These are phyloP conservation scores for Aspidoscelis tigris DNA, from an alignment of 2,113 vertebrate genomes.

Conservation along the genomic window DNA sequence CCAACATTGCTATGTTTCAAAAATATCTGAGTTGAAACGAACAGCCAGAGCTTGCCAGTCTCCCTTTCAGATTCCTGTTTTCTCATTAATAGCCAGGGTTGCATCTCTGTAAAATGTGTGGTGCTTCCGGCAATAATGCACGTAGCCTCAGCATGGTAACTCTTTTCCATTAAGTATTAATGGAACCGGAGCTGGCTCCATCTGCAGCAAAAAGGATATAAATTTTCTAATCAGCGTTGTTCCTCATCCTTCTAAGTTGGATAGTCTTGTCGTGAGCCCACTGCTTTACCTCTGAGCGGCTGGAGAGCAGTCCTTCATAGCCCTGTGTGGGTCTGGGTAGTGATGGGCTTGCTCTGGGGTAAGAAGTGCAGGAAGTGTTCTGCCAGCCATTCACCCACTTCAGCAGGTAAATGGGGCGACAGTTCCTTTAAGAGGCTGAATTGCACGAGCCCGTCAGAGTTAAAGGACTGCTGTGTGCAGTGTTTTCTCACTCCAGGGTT, in stretches of 20 bases:
- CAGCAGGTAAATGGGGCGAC: slow-evolving; percentile 17
- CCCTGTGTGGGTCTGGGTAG: neutral
- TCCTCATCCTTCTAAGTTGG: neutral
- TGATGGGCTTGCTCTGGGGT: slow-evolving; percentile 32
- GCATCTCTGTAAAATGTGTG: slow-evolving; percentile 8
- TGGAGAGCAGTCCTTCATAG: too few relatives aligned
- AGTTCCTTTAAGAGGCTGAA: slow-evolving; percentile 22
- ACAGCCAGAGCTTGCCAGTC: neutral
- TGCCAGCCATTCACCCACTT: neutral
- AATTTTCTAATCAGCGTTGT: slow-evolving; percentile 10
- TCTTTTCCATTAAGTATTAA: slow-evolving; percentile 33
- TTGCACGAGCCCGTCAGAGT: neutral
- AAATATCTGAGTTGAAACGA: neutral
- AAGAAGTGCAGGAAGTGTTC: slow-evolving; percentile 4
- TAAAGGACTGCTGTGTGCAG: neutral
- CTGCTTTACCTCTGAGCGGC: too few relatives aligned
- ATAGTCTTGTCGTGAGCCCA: neutral
- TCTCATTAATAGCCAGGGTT: neutral
- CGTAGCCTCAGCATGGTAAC: neutral
- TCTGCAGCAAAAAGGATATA: slow-evolving; percentile 10
- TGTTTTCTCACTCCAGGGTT: neutral
- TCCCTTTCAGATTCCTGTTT: neutral
- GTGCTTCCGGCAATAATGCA: slow-evolving; percentile 5
- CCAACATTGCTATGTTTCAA: neutral
- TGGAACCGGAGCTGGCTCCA: neutral